Conservation (phyloP, 2,113 vertebrate species). For the Brienomyrus longianalis region DNA sequence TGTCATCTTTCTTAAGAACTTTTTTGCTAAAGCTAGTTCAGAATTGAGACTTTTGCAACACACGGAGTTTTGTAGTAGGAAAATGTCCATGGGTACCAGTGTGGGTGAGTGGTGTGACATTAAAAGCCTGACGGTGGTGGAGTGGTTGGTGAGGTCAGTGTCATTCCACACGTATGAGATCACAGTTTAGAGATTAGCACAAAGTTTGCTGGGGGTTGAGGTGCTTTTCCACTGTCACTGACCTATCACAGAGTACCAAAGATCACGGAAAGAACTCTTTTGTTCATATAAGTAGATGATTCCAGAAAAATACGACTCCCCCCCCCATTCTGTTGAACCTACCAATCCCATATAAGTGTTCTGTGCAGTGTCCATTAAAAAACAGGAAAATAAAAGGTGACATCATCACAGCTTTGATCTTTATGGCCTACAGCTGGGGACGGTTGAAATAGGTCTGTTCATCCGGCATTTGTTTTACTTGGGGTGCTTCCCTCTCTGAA, state of each 20-base stretch:
- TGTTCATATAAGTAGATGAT: not conserved
- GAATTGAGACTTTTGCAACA: not conserved
- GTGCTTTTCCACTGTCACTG: not conserved
- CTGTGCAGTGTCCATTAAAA: not conserved
- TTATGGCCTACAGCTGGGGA: not conserved
- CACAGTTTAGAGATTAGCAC: not conserved
- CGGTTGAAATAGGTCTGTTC: not conserved
- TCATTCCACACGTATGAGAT: not conserved
- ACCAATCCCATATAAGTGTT: not conserved
- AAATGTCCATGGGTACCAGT: not conserved
- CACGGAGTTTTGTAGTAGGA: not conserved
- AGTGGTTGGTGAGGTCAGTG: not conserved
- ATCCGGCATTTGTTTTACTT: slow-evolving; percentile 7
- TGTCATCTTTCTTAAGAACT: not conserved
- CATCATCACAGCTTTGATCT: slow-evolving; percentile 9
- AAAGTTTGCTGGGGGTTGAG: not conserved
- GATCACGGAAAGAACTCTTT: not conserved
- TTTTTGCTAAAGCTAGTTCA: not conserved
- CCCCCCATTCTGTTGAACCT: not conserved
- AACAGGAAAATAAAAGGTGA: slow-evolving; percentile 9
- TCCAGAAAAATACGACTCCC: not conserved
- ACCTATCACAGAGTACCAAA: not conserved
- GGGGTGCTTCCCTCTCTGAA: not conserved
- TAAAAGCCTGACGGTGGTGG: not conserved
- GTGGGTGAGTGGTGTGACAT: not conserved